phyloP scores from a whole-genome alignment of 2,888 invertebrate genomes.

The Carterocephalus palaemon region DNA sequence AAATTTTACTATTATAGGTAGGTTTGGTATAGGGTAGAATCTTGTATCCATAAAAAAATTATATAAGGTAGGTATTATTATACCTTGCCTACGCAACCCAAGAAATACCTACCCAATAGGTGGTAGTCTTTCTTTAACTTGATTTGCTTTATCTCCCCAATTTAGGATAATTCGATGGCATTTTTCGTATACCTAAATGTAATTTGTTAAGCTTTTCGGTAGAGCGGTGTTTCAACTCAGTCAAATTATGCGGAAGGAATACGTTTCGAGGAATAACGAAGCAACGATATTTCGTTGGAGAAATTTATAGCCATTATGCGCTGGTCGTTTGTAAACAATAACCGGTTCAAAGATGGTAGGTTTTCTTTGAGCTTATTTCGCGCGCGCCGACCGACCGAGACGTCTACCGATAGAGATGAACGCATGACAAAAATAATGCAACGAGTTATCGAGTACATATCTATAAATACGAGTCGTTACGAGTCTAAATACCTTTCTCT shows the following conservation, averaged over 20 bases:
- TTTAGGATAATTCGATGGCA: background rate
- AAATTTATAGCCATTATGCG: constrained; percentile 61
- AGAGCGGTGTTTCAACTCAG: constrained; percentile 30
- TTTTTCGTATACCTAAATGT: constrained; percentile 9
- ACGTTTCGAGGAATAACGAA: constrained; percentile 48
- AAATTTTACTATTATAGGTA: too few relatives aligned
- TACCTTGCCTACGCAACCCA: too few relatives aligned
- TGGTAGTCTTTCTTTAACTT: too few relatives aligned
- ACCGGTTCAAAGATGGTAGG: constrained; percentile 63
- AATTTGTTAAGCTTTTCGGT: constrained; percentile 24
- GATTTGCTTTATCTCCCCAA: background rate
- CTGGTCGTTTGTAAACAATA: constrained; percentile 66
- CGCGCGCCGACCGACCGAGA: constrained; percentile 47
- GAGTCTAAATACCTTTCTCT: too few relatives aligned
- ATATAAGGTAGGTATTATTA: too few relatives aligned
- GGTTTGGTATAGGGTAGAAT: too few relatives aligned
- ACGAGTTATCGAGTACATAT: too few relatives aligned
- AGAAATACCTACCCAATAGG: too few relatives aligned
- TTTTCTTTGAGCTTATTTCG: constrained; percentile 64
- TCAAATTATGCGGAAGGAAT: constrained; percentile 45
- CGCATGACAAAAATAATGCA: background rate
- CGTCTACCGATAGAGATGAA: constrained; percentile 27
- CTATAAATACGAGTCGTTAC: too few relatives aligned
- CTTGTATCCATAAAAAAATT: too few relatives aligned
- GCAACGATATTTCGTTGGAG: constrained; percentile 50